phyloP scores from a whole-genome alignment of 1,140 invertebrate species.

The Zeugodacus cucurbitae region DNA sequence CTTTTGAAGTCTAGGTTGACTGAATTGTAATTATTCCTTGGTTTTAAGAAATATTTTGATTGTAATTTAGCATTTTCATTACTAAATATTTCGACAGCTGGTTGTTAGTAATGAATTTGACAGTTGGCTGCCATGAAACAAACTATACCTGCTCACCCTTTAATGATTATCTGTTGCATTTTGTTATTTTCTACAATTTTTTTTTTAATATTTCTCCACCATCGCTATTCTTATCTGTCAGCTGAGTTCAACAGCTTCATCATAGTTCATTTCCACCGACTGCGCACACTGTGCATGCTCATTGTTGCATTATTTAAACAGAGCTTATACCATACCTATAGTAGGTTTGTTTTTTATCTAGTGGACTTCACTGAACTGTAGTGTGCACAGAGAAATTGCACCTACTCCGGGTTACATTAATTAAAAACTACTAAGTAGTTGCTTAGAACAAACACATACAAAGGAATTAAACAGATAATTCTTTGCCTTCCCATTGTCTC shows the following conservation, averaged over 20 bases:
- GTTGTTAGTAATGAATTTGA: no score
- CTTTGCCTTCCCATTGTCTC: background rate
- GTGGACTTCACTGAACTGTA: background rate
- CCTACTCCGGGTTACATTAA: background rate
- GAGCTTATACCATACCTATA: background rate
- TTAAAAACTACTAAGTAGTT: background rate
- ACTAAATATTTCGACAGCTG: no score
- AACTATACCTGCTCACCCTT: no score
- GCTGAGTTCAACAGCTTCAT: background rate
- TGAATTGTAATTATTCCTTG: no score
- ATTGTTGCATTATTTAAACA: background rate
- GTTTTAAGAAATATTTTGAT: no score
- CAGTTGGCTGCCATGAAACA: no score
- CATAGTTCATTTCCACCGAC: background rate
- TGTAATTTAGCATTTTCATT: no score
- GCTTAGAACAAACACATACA: background rate
- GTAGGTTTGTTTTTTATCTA: background rate
- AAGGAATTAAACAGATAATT: background rate
- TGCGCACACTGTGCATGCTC: background rate
- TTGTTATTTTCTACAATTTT: background rate
- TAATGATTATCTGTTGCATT: background rate
- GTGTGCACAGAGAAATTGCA: background rate
- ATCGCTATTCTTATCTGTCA: background rate
- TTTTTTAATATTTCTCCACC: background rate
- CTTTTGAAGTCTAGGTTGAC: no score